Evolutionary conservation across 2,797 vertebrate genomes (phyloP), one percentile per base, ranked within the genome.

Genomic region (Gymnothorax javanicus): DNA sequence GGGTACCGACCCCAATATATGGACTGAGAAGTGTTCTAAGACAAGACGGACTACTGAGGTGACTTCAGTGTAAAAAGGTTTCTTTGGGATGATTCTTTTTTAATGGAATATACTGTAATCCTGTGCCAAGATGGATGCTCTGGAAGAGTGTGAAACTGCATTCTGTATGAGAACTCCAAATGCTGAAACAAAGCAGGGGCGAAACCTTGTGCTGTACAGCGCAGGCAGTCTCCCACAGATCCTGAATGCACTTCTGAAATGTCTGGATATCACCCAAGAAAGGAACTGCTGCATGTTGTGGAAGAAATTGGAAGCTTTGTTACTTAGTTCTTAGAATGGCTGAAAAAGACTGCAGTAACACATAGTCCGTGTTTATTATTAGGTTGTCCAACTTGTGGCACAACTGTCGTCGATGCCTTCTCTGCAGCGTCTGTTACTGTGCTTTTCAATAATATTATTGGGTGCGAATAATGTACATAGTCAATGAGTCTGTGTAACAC

Each of bases 231-330:
- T 84, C 50, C 81, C 43, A 50, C 52, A 12, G 50, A 20, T 54
- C 77, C 8, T 56, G 77, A 52, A 77, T 50, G 73, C 73, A 77
- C 50, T 69, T 33, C 71, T n/a, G 64, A 73, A 83, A 83, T 77
- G 77, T 56, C 56, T 81, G 87, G 64, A 75, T 56, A 54, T 83
- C 67, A 73, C 20, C 59, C 77, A 85, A 86, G 64, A 86, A 86
- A 87, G 1, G 20, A 54, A 87, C 81, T 84, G 83, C 87, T 92
- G 91, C 92, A 93, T 93, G 92, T 79, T 82, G 77, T 88, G 84
- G 73, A 52, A 88, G 33, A 43, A 84, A 85, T 87, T 86, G 87
- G 86, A 87, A 85, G 87, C 86, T 90, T 87, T 87, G 81, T 88
- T 82, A 89, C 87, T 87, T 85, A 89, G 64, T 84, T 87, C 69